A percentile compares a stretch with the other conserved stretches of the same genome.
Evolutionary conservation across 2,113 vertebrate species (phyloP).

Genomic region (Cacatua alba): DNA sequence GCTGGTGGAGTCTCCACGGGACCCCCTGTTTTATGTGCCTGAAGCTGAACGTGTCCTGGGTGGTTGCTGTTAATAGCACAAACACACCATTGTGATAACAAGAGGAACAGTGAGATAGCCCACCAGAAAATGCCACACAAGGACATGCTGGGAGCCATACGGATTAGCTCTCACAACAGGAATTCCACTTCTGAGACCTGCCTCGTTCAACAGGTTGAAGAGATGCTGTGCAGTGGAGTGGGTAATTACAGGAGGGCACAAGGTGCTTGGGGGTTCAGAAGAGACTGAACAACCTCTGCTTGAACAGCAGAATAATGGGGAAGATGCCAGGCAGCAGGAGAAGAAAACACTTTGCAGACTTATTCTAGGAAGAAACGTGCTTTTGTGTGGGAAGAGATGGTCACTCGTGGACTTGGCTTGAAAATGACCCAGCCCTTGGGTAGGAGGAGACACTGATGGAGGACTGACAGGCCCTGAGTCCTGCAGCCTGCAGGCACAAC

Average conservation of each 20-base stretch:
- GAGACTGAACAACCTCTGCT: neutral
- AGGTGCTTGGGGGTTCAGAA: neutral
- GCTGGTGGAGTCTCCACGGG: conserved; percentile 14
- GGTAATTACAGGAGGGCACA: neutral
- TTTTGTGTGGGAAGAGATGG: neutral
- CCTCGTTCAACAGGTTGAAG: neutral
- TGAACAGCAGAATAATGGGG: neutral
- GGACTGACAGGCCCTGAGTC: neutral
- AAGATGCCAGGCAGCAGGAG: neutral
- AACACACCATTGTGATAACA: neutral
- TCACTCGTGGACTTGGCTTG: neutral
- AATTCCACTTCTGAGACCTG: neutral
- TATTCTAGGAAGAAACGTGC: neutral
- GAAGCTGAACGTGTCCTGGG: neutral
- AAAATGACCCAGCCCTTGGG: neutral
- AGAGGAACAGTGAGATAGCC: neutral
- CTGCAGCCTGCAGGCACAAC: neutral
- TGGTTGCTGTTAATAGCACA: conserved; percentile 8
- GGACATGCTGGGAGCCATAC: neutral
- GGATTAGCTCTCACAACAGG: neutral
- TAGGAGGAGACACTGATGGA: neutral
- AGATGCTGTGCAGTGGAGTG: neutral
- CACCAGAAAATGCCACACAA: neutral
- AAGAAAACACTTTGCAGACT: neutral
- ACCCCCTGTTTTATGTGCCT: neutral